Evolutionary conservation across 2,113 vertebrate genomes (phyloP).

Genomic region (Chloroceryle aenea): DNA sequence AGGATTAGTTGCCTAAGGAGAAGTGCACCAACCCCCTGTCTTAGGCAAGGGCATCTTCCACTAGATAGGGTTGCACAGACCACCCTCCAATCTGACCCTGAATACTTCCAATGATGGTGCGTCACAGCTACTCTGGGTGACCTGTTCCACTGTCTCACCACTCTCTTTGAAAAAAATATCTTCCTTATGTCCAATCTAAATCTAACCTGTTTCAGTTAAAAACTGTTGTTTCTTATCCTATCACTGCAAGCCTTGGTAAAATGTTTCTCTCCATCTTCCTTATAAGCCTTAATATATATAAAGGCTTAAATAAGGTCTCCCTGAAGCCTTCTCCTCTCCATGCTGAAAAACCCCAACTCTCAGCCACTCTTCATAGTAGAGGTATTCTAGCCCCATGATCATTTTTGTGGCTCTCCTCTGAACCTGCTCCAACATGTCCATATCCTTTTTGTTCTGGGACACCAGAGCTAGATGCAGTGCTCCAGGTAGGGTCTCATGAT

Average conservation of each 20-base stretch:
- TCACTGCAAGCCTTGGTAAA: not conserved
- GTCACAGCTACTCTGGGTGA: not conserved
- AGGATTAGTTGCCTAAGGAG: not conserved
- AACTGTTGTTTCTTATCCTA: not conserved
- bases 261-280: not conserved
- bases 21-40: not conserved
- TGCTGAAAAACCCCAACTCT: not conserved
- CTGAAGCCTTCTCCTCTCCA: not conserved
- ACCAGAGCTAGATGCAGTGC: not conserved
- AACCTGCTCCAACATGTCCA: fast-evolving
- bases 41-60: fast-evolving
- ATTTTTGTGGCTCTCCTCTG: not conserved
- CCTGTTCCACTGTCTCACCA: not conserved
- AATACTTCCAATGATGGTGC: not conserved
- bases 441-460: not conserved
- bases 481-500: not conserved
- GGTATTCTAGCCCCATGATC: not conserved
- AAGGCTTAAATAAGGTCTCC: no score
- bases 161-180: not conserved
- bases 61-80: not conserved
- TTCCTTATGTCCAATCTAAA: not conserved
- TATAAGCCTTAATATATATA: not conserved
- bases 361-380: not conserved
- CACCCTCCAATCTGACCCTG: not conserved
- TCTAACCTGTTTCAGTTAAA: not conserved